Conservation (phyloP, 2,797 vertebrate genomes). For the Paramormyrops hopkinsi region DNA sequence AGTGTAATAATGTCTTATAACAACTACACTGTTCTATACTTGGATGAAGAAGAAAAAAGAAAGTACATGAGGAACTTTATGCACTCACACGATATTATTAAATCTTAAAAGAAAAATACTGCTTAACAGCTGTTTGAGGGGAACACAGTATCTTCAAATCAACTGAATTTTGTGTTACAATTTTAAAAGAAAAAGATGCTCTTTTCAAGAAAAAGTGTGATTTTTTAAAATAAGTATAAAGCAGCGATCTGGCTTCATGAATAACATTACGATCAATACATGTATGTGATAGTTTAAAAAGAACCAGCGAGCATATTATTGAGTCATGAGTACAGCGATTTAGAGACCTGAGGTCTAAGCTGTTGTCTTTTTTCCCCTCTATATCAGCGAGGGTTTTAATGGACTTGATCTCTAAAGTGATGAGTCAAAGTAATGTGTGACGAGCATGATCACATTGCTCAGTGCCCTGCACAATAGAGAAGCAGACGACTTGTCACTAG, state of each 20-base stretch:
- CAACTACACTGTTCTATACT: not conserved
- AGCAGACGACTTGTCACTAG: not conserved
- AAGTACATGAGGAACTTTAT: not conserved
- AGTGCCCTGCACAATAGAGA: not conserved
- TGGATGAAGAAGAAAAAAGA: not conserved
- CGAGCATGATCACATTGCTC: not conserved
- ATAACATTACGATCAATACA: not conserved
- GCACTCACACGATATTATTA: not conserved
- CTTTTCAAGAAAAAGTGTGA: not conserved
- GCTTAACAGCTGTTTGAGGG: not conserved
- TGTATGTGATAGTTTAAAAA: not conserved
- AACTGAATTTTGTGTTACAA: not conserved
- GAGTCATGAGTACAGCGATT: not conserved
- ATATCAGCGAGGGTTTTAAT: not conserved
- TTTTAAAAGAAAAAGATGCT: not conserved
- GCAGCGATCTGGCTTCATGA: not conserved
- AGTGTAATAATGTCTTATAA: not conserved
- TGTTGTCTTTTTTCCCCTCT: not conserved
- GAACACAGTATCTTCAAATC: not conserved
- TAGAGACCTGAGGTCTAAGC: not conserved
- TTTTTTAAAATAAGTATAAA: not conserved
- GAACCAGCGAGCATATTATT: not conserved
- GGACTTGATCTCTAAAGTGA: constrained; percentile 2
- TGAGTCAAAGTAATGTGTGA: not conserved
- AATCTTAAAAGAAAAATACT: not conserved